These are phyloP conservation scores for Microplitis manilae DNA, from an alignment of 2,888 invertebrate genomes.

Conservation along the genomic window DNA sequence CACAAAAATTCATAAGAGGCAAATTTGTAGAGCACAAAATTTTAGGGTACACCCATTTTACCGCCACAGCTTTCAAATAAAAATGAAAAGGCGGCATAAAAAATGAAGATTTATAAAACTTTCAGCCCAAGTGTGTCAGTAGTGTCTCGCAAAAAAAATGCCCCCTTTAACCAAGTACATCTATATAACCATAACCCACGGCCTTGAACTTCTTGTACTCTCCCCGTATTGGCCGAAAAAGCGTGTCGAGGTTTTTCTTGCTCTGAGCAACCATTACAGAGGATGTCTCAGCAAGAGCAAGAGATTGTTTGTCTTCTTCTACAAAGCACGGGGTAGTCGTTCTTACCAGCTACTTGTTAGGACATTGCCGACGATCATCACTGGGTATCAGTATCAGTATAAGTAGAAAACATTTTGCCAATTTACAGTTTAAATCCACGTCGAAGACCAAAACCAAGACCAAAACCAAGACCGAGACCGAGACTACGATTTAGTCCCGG, in stretches of 20 bases:
- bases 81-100: not conserved
- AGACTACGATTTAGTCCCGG: no score
- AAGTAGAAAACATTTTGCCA: not conserved
- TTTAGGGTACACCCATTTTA: no score
- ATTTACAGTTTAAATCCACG: no score
- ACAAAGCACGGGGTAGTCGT: slow-evolving; percentile 62
- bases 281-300: slow-evolving; percentile 51
- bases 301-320: slow-evolving; percentile 34
- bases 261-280: slow-evolving; percentile 46
- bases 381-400: slow-evolving; percentile 6
- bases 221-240: slow-evolving; percentile 65
- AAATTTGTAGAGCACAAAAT: no score
- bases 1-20: no score
- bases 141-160: slow-evolving; percentile 57
- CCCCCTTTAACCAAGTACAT: slow-evolving; percentile 42
- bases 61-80: not conserved
- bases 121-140: not conserved
- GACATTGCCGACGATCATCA: slow-evolving; percentile 41
- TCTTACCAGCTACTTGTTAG: slow-evolving; percentile 71
- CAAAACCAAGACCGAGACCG: no score
- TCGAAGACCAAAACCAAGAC: no score
- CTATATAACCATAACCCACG: slow-evolving; percentile 49
- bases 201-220: slow-evolving; percentile 65
- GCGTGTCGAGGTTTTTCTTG: slow-evolving; percentile 68
- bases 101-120: not conserved